phyloP scores from a whole-genome alignment of 2,113 vertebrate genomes.

The Fregata magnificens region DNA sequence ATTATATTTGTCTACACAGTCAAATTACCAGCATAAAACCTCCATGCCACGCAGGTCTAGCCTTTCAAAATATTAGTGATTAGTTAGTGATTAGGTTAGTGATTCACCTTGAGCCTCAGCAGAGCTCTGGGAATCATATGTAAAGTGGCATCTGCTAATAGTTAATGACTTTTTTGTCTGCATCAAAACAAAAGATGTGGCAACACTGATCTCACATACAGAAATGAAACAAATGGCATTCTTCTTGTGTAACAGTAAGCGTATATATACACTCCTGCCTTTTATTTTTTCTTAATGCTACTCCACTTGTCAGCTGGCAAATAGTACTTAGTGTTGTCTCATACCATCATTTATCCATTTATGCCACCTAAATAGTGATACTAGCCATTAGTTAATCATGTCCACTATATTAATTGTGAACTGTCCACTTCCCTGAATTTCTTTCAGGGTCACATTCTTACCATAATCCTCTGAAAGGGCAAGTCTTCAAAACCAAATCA shows the following conservation, averaged over 20 bases:
- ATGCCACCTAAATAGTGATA: not conserved
- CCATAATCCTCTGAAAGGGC: not conserved
- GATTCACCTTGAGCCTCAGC: not conserved
- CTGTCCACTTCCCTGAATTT: not conserved
- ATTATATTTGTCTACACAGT: not conserved
- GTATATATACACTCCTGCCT: not conserved
- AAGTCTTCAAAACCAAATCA: not conserved
- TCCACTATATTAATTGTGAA: not conserved
- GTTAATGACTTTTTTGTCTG: not conserved
- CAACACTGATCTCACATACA: not conserved
- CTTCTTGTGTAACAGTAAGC: not conserved
- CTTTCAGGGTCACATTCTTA: not conserved
- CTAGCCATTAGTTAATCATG: not conserved
- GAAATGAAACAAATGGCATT: not conserved
- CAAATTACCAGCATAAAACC: not conserved
- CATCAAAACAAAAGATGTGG: not conserved
- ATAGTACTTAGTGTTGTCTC: not conserved
- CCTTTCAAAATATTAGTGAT: not conserved
- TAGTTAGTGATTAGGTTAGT: not conserved
- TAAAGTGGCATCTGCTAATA: not conserved
- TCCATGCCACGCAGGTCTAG: not conserved
- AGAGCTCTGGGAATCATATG: not conserved
- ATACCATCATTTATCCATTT: not conserved
- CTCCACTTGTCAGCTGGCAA: not conserved
- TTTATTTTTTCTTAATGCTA: not conserved